phyloP scores from a whole-genome alignment of 2,113 vertebrate genomes.

The Callipepla squamata region DNA sequence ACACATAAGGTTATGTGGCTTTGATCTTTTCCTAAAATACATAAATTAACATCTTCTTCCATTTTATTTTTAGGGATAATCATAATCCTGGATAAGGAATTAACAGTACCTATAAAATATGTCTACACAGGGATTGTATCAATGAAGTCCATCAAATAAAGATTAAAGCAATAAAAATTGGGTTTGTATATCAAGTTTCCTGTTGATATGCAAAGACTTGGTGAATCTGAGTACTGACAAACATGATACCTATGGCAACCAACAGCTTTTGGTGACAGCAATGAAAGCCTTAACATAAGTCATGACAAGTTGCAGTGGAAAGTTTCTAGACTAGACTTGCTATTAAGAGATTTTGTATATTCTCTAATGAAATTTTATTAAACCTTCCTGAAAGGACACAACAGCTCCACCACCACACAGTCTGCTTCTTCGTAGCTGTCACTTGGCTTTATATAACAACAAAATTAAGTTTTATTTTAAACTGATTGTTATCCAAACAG shows the following conservation, averaged over 20 bases:
- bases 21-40: conserved; percentile 3
- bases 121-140: neutral
- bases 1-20: conserved; percentile 27
- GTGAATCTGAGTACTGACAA: neutral
- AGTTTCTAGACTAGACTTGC: neutral
- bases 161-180: neutral
- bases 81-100: conserved; percentile 5
- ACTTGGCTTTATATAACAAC: neutral
- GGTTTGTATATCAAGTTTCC: neutral
- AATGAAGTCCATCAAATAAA: neutral
- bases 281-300: neutral
- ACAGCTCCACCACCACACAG: neutral
- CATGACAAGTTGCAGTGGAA: neutral
- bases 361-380: neutral
- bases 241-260: neutral
- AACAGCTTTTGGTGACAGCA: neutral
- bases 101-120: neutral
- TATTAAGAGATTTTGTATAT: neutral
- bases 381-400: conserved; percentile 6
- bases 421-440: neutral
- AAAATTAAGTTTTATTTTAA: neutral
- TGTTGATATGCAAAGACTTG: neutral
- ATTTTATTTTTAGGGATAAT: neutral
- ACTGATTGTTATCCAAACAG: conserved; percentile 7
- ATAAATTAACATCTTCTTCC: neutral